These are phyloP conservation scores for Orius laevigatus DNA, from an alignment of 1,140 invertebrate species.

Conservation along the genomic window DNA sequence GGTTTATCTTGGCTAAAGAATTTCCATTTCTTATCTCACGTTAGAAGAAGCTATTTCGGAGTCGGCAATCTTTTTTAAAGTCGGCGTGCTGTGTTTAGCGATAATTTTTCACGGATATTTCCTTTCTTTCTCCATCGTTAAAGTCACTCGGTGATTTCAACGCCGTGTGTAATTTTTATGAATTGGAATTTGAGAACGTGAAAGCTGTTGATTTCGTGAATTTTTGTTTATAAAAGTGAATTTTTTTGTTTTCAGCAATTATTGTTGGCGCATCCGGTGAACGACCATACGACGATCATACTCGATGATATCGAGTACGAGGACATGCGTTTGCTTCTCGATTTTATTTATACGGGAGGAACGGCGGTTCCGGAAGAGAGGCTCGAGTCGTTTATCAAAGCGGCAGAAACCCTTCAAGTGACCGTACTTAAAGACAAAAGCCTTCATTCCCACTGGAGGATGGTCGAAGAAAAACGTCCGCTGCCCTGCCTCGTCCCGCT, in stretches of 20 bases:
- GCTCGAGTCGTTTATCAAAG: constrained; percentile 34
- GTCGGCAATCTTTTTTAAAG: too few relatives aligned
- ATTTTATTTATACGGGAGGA: constrained; percentile 42
- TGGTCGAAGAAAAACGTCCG: constrained; percentile 1
- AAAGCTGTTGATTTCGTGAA: too few relatives aligned
- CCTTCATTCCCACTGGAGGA: constrained; percentile 9
- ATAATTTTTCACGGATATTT: too few relatives aligned
- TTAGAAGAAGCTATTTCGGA: too few relatives aligned
- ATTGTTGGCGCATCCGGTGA: constrained; percentile 32
- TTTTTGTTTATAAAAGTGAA: neutral
- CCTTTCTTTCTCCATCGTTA: too few relatives aligned
- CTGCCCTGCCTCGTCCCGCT: constrained; percentile 7
- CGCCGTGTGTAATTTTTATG: too few relatives aligned
- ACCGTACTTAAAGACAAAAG: constrained; percentile 30
- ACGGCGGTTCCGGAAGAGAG: constrained; percentile 35
- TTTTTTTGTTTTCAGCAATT: constrained; percentile 24
- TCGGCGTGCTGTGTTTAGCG: too few relatives aligned
- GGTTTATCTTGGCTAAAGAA: too few relatives aligned
- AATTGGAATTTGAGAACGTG: too few relatives aligned
- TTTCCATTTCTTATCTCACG: too few relatives aligned
- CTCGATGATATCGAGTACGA: constrained; percentile 35
- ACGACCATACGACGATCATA: constrained; percentile 37
- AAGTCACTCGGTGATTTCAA: too few relatives aligned
- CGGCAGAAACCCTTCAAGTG: constrained; percentile 36
- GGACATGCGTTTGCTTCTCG: constrained; percentile 37